These are phyloP conservation scores for Polypterus senegalus DNA, from an alignment of 2,113 vertebrate genomes.

Conservation along the genomic window DNA sequence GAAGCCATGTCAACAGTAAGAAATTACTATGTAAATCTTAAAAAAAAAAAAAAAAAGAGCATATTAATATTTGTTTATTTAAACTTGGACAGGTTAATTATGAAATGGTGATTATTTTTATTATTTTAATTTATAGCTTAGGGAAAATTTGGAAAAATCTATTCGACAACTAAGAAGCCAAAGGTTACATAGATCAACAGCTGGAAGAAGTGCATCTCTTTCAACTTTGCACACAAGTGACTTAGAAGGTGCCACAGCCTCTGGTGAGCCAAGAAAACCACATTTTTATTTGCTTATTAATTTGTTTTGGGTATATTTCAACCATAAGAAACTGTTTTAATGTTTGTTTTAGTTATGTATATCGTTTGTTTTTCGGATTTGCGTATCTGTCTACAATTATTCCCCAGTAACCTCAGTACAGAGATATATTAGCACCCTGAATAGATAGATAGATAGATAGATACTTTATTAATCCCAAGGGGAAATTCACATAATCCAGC, in stretches of 20 bases:
- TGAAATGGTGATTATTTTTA: neutral
- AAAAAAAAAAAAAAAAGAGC: too few species aligned
- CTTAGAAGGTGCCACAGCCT: conserved; percentile 45
- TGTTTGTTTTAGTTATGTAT: too few species aligned
- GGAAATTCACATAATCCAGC: too few species aligned
- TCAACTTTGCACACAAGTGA: conserved; percentile 75
- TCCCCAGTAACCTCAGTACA: too few species aligned
- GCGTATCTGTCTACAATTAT: too few species aligned
- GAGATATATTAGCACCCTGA: too few species aligned
- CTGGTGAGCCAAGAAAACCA: conserved; percentile 44
- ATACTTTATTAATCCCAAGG: too few species aligned
- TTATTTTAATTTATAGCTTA: conserved; percentile 50
- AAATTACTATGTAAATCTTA: neutral
- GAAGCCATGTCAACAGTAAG: conserved; percentile 71
- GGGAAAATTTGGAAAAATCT: conserved; percentile 76
- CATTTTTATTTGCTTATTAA: too few species aligned
- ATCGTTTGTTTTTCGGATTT: too few species aligned
- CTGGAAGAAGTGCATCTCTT: conserved; percentile 58
- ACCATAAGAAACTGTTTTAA: too few species aligned
- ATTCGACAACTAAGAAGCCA: conserved; percentile 67
- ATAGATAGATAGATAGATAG: too few species aligned
- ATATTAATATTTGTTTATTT: neutral
- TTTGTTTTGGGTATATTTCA: too few species aligned
- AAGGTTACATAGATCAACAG: conserved; percentile 40
- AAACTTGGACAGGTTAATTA: neutral